phyloP scores from a whole-genome alignment of 2,888 invertebrate species.

The Drosophila mercatorum region DNA sequence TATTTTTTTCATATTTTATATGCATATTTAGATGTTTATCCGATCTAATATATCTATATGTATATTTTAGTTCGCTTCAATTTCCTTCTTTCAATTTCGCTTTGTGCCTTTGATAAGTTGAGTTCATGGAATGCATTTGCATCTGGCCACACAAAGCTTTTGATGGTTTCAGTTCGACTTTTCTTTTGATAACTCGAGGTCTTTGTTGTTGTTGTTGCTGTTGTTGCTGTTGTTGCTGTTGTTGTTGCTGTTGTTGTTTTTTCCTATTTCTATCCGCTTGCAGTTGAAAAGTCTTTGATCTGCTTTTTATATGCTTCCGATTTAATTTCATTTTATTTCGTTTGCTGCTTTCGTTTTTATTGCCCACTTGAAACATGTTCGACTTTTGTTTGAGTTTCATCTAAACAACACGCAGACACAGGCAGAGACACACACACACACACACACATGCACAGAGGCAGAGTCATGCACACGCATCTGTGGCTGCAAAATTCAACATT shows the following conservation, averaged over 20 bases:
- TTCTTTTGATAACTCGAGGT: constrained; percentile 29
- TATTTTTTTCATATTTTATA: no score
- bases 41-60: not conserved
- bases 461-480: constrained; percentile 11
- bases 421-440: not conserved
- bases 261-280: constrained; percentile 18
- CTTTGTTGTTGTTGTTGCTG: not conserved
- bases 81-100: not conserved
- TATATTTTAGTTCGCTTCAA: no score
- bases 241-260: constrained; percentile 14
- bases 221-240: constrained; percentile 10
- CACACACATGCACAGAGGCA: not conserved
- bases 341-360: constrained; percentile 69
- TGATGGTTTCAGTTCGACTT: constrained; percentile 28
- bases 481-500: constrained; percentile 27
- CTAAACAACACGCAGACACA: constrained; percentile 51
- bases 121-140: constrained; percentile 41
- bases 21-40: no score
- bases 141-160: constrained; percentile 38
- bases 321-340: constrained; percentile 53
- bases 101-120: not conserved
- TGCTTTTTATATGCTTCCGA: constrained; percentile 72
- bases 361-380: constrained; percentile 68
- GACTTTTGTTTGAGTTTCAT: constrained; percentile 51
- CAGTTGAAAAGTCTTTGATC: constrained; percentile 60